Percentiles rank a stretch among this genome's conserved stretches.
phyloP scores from a whole-genome alignment of 2,113 vertebrate genomes.

The Sinocyclocheilus grahami region DNA sequence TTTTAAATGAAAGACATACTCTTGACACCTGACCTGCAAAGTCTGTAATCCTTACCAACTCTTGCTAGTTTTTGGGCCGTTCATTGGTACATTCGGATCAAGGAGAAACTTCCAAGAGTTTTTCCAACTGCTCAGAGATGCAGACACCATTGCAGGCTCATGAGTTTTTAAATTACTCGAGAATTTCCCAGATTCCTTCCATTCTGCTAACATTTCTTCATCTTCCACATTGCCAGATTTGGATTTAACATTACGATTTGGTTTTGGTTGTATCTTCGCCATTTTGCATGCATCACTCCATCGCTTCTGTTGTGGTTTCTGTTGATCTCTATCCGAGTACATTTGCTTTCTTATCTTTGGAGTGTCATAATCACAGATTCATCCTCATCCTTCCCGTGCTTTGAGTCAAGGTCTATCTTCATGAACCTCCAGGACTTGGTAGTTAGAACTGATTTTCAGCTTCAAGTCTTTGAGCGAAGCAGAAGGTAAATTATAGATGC shows the following conservation, averaged over 20 bases:
- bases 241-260: slow-evolving; percentile 37
- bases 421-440: slow-evolving; percentile 53
- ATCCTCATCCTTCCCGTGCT: neutral
- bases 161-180: neutral
- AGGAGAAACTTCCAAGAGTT: slow-evolving; percentile 69
- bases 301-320: slow-evolving; percentile 43
- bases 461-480: slow-evolving; percentile 30
- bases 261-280: slow-evolving; percentile 63
- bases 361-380: slow-evolving; percentile 48
- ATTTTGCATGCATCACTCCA: slow-evolving; percentile 62
- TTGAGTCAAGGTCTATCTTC: slow-evolving; percentile 20
- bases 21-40: neutral
- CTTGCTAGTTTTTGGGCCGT: slow-evolving; percentile 32
- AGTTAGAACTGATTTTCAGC: neutral
- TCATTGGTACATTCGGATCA: slow-evolving; percentile 36
- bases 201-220: slow-evolving; percentile 55
- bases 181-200: slow-evolving; percentile 67
- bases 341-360: slow-evolving; percentile 39
- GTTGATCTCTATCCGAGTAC: slow-evolving; percentile 47
- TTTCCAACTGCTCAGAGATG: slow-evolving; percentile 54
- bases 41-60: neutral
- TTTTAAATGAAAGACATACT: neutral
- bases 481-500: slow-evolving; percentile 16
- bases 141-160: slow-evolving; percentile 37
- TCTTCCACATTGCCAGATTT: neutral